Evolutionary conservation across 2,888 invertebrate species (phyloP).

Genomic region (Deilephila elpenor): DNA sequence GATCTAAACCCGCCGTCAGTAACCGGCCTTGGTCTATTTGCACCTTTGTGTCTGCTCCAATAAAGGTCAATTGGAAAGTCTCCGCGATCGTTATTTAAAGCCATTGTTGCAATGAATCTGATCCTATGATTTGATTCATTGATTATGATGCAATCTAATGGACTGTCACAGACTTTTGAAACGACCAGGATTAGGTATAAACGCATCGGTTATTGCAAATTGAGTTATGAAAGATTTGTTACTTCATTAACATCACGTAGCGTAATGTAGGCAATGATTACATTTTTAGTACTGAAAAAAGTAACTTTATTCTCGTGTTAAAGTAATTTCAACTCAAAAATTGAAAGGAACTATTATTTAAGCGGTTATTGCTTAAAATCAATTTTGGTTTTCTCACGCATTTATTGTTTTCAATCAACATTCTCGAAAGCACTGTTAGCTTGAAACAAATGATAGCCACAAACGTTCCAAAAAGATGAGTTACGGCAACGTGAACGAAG

Average conservation of each 20-base stretch:
- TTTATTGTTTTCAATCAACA: constrained; percentile 32
- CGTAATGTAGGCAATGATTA: not conserved
- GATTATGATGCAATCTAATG: constrained; percentile 47
- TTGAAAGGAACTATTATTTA: constrained; percentile 8
- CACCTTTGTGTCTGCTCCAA: constrained; percentile 65
- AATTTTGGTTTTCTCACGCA: constrained; percentile 22
- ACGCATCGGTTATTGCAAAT: constrained; percentile 31
- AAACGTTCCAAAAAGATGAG: constrained; percentile 24
- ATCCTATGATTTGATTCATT: constrained; percentile 41
- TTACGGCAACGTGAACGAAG: constrained; percentile 15
- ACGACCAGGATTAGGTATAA: constrained; percentile 24
- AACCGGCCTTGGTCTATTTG: constrained; percentile 79
- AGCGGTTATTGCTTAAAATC: constrained; percentile 13
- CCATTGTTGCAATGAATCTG: constrained; percentile 41
- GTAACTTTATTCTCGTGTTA: not conserved
- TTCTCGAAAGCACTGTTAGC: constrained; percentile 34
- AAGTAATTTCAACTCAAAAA: not conserved
- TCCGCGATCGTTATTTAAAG: constrained; percentile 48
- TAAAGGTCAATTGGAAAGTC: constrained; percentile 80
- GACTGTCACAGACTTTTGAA: constrained; percentile 40
- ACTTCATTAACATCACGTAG: constrained; percentile 19
- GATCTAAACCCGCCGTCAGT: constrained; percentile 76
- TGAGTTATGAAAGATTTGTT: not conserved
- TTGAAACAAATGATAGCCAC: constrained; percentile 9
- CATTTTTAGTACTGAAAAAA: not conserved